phyloP scores from a whole-genome alignment of 2,797 vertebrate genomes.

The Hemitrygon akajei region DNA sequence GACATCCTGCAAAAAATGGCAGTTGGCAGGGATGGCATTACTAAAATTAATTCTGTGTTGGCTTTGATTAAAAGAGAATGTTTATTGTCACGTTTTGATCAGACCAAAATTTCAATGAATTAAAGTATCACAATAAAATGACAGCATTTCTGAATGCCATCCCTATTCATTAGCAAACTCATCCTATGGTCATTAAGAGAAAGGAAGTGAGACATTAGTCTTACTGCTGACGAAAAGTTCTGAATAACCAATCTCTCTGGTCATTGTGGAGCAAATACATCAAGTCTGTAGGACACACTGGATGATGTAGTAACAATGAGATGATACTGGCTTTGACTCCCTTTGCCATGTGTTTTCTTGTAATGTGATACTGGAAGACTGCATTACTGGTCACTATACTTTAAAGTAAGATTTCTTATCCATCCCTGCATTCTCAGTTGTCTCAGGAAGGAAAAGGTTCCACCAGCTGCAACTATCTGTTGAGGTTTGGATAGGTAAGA shows the following conservation, averaged over 20 bases:
- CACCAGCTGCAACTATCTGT: neutral
- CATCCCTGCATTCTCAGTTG: neutral
- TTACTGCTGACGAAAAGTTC: neutral
- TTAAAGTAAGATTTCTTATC: neutral
- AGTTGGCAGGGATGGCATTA: neutral
- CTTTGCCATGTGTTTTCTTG: neutral
- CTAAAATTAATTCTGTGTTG: neutral
- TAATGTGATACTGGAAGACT: neutral
- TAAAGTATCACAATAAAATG: no score
- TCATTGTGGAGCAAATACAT: neutral
- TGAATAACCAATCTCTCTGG: neutral
- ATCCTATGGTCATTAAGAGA: neutral
- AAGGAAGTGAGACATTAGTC: neutral
- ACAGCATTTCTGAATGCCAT: no score
- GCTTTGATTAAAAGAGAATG: neutral
- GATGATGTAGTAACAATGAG: neutral
- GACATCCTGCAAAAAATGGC: neutral
- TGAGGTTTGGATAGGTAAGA: neutral
- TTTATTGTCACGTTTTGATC: neutral
- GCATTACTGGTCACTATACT: neutral
- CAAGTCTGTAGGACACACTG: neutral
- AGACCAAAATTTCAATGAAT: neutral
- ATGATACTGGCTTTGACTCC: neutral
- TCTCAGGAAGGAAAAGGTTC: neutral
- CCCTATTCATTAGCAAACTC: neutral